Conservation (phyloP, 2,888 invertebrate genomes). For the Lepidonotus clava region DNA sequence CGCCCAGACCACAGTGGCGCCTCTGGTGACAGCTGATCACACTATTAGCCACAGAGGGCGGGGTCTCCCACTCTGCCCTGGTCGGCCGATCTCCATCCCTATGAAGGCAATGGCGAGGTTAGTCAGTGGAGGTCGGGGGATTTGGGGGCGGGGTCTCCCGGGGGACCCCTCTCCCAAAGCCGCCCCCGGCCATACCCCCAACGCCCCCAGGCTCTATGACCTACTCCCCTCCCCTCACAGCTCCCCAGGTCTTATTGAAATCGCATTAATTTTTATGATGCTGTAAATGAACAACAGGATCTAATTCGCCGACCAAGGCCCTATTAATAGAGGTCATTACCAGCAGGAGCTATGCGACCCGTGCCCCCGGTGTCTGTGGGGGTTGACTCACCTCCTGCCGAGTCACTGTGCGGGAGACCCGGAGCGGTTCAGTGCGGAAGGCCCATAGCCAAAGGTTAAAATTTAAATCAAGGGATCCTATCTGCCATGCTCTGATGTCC, state of each 20-base stretch:
- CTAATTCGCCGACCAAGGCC: neutral
- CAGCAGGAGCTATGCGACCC: neutral
- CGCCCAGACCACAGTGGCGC: conserved; percentile 5
- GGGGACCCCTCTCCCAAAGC: neutral
- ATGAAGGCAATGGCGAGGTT: neutral
- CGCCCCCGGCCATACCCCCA: neutral
- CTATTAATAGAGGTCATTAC: conserved; percentile 27
- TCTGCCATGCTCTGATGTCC: too few relatives aligned
- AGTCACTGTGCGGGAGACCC: too few relatives aligned
- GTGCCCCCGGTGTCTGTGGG: neutral
- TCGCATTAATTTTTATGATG: conserved; percentile 59
- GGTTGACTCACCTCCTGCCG: neutral
- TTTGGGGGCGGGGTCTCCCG: neutral
- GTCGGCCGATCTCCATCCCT: neutral
- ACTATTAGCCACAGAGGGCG: neutral
- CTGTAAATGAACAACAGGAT: conserved; percentile 54
- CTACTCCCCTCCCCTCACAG: conserved; percentile 16
- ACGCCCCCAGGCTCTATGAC: neutral
- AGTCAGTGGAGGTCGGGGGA: neutral
- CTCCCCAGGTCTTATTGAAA: conserved; percentile 47
- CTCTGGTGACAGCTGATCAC: conserved; percentile 30
- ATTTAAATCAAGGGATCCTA: too few relatives aligned
- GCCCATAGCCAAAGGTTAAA: too few relatives aligned
- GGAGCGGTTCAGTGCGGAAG: too few relatives aligned
- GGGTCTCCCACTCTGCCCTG: neutral